Evolutionary conservation across 2,888 invertebrate species (phyloP).

Genomic region (Scrobipalpa atriplicella): DNA sequence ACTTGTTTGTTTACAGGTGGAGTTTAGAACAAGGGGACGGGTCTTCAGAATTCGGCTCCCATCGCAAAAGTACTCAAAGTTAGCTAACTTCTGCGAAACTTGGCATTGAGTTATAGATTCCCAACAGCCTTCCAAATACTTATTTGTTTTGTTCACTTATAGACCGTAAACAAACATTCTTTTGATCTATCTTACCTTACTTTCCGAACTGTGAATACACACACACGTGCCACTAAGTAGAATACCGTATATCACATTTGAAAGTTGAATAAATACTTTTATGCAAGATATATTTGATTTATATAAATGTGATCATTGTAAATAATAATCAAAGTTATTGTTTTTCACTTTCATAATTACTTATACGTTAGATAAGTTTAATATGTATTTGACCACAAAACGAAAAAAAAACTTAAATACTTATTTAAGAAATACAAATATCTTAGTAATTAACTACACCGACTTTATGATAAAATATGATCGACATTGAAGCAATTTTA

Average conservation of each 20-base stretch:
- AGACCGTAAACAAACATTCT: slow-evolving; percentile 73
- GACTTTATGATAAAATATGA: too few relatives aligned
- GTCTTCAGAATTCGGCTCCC: slow-evolving; percentile 63
- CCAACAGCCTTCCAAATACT: slow-evolving; percentile 76
- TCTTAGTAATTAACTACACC: too few relatives aligned
- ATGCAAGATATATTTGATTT: too few relatives aligned
- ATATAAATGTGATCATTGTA: too few relatives aligned
- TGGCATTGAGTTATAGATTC: slow-evolving; percentile 82
- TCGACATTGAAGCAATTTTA: too few relatives aligned
- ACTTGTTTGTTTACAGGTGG: slow-evolving; percentile 77
- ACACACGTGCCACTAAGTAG: not conserved
- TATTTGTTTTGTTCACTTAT: slow-evolving; percentile 77
- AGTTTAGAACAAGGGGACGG: slow-evolving; percentile 66
- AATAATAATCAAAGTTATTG: too few relatives aligned
- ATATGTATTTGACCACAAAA: too few relatives aligned
- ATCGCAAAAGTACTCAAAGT: slow-evolving; percentile 69
- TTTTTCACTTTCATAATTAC: not conserved
- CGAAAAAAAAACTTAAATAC: too few relatives aligned
- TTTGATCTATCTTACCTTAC: slow-evolving; percentile 50
- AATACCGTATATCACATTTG: not conserved
- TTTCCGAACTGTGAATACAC: slow-evolving; percentile 35
- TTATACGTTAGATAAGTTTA: not conserved
- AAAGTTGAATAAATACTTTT: too few relatives aligned
- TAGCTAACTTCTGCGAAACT: slow-evolving; percentile 70
- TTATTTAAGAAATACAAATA: not conserved